Evolutionary conservation across 2,113 vertebrate species (phyloP).

Genomic region (Ammospiza caudacuta): DNA sequence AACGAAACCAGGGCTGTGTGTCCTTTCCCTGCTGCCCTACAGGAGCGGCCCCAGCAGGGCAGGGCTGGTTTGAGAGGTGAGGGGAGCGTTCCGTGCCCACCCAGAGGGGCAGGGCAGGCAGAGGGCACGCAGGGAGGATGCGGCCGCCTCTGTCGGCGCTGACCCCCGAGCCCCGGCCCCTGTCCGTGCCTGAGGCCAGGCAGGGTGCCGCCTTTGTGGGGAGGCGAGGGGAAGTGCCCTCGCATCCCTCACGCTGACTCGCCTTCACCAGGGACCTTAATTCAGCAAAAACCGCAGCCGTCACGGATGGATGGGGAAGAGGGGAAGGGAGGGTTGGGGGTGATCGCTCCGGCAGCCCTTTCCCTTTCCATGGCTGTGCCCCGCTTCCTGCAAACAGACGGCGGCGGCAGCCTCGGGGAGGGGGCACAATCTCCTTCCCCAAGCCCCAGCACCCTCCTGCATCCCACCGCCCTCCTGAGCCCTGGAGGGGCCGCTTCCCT

Average conservation of each 20-base stretch:
- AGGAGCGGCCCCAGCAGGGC: accelerated
- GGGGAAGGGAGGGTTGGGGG: background rate
- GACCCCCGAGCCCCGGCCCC: background rate
- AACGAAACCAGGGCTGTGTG: accelerated
- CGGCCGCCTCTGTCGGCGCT: background rate
- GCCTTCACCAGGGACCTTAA: background rate
- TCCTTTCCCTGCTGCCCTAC: background rate
- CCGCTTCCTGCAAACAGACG: accelerated
- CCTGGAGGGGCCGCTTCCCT: accelerated
- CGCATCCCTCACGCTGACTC: background rate
- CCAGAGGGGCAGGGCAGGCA: background rate
- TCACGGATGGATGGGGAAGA: background rate
- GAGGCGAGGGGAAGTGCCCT: background rate
- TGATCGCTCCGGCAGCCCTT: accelerated
- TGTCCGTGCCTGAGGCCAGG: background rate
- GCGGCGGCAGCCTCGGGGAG: background rate
- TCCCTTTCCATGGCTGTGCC: background rate
- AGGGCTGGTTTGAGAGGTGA: background rate
- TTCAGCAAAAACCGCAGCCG: background rate
- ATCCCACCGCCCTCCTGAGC: accelerated
- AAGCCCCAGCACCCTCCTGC: accelerated
- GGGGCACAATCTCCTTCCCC: background rate
- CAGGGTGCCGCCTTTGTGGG: background rate
- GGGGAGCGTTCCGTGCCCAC: background rate
- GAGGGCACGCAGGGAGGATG: background rate